Base-by-base conservation (phyloP, 2,113 vertebrate genomes). In the Oryzias melastigma region DNA sequence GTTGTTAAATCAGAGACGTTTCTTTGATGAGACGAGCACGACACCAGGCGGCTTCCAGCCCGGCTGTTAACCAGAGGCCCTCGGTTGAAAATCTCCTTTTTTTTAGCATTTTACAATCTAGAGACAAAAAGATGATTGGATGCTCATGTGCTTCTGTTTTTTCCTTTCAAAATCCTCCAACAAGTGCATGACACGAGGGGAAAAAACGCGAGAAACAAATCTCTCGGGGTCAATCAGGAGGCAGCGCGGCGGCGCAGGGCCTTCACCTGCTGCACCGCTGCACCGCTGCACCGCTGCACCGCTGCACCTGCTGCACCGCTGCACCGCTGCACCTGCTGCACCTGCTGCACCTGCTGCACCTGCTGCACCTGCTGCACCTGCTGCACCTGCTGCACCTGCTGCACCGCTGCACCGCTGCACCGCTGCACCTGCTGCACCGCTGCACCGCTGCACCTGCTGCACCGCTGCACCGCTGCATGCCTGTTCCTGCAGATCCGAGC, bases 1-100 rank as follows among this genome's bases (percentile, higher is more conserved):
- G 60, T 17, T n/a, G 60, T 20, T 71, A 52, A 47, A 50, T 68
- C 78, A 18, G 62, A 68, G 60, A 84, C 71, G 58, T 61, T 72
- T 75, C 41, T 72, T 73, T 42, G 43, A 85, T 56, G 29, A 84
- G 59, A 84, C 75, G 46, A 81, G 75, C 54, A 85, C 78, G 67
- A 81, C 76, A 76, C 49, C 29, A 78, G 35, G 76, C 58, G 16
- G 50, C 48, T 49, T 70, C 52, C 51, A 69, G 49, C 77, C 67
- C 1, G 45, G 52, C 75, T 68, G 52, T 22, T 54, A 51, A 71
- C 43, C 54, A 74, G 77, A 76, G 77, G 69, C 77, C 78, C 80
- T 81, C 69, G 43, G 15, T 29, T 47, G 17, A 16, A 27, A 35
- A 35, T 35, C 35, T 35, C 35, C 52, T 45, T 22, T 25, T 27